These are phyloP conservation scores for Platyscapa corneri DNA, from an alignment of 1,140 invertebrate species.

Conservation along the genomic window DNA sequence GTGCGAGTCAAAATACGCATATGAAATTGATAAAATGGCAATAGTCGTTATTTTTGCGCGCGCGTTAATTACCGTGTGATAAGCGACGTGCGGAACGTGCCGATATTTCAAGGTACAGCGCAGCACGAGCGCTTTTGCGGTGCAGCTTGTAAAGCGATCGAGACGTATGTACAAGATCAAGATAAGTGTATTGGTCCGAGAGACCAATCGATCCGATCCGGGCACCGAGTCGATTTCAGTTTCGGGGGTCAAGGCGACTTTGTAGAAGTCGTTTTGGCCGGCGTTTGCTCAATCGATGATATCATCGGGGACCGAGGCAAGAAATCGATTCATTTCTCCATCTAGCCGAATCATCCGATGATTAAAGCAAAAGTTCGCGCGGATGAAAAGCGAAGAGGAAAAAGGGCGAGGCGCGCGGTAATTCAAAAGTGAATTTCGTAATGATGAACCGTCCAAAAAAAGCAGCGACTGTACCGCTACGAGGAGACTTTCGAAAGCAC, in stretches of 20 bases:
- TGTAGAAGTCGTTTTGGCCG: background rate
- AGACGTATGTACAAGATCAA: background rate
- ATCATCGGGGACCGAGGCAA: background rate
- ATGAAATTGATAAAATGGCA: background rate
- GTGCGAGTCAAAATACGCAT: background rate
- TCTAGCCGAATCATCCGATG: background rate
- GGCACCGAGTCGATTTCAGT: background rate
- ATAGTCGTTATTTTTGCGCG: too few relatives aligned
- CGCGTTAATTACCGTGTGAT: background rate
- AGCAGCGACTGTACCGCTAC: slow-evolving; percentile 17
- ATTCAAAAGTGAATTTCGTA: slow-evolving; percentile 42
- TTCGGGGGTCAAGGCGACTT: background rate
- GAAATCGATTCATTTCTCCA: background rate
- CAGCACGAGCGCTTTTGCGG: background rate
- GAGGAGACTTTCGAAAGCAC: slow-evolving; percentile 12
- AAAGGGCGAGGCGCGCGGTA: background rate
- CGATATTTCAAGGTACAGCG: background rate
- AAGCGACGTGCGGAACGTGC: background rate
- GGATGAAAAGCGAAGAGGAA: background rate
- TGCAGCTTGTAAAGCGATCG: background rate
- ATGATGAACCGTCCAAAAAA: background rate
- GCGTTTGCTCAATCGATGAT: background rate
- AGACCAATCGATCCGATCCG: background rate
- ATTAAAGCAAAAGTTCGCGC: background rate
- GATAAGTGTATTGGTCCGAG: background rate